Evolutionary conservation across 2,888 invertebrate species (phyloP), one percentile per base, ranked within the genome.

Genomic region (Orchesella flavescens): DNA sequence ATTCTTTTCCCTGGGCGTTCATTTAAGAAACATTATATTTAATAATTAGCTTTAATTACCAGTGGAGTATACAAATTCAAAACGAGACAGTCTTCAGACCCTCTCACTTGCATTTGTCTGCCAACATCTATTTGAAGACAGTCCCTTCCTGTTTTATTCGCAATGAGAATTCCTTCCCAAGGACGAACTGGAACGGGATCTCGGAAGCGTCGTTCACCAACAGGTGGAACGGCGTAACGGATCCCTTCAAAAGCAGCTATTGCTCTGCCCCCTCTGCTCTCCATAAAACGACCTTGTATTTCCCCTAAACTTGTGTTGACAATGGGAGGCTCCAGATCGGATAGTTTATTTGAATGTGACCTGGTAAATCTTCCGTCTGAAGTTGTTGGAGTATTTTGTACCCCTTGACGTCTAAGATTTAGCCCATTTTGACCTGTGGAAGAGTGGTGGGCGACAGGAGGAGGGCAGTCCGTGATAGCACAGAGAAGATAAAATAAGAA

Each of bases 181-280:
- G 95, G 95, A 86, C 95, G 13, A 82, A 95, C 93, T 15, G 96
- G 95, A 74, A 95, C 94, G 15, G 97, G 97, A 88, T 94, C 94
- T 63, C 95, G 93, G 91, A 97, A 97, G 89, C 97, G 92, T 84
- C 96, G 92, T 73, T 89, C 85, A 9, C 96, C 96, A 55, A 96
- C 90, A 1, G 97, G 97, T 1, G 97, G 95, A 90, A 95, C 95
- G 5, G 96, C 97, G 90, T 95, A 97, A 17, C 97, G 97, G 86
- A 97, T 95, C 5, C 97, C 96, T 61, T 78, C 59, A 72, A 84
- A 87, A 0, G 83, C 83, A 4, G 83, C 85, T 21, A 85, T 77
- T 49, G 59, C 21, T 23, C 85, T 15, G 13, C 84, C 83, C 9
- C 59, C 34, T 53, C 83, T 73, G 19, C 83, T 85, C 34, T 57